Evolutionary conservation across 2,888 invertebrate species (phyloP), one percentile per base, ranked within the genome.

Genomic region (Melieria omissa): DNA sequence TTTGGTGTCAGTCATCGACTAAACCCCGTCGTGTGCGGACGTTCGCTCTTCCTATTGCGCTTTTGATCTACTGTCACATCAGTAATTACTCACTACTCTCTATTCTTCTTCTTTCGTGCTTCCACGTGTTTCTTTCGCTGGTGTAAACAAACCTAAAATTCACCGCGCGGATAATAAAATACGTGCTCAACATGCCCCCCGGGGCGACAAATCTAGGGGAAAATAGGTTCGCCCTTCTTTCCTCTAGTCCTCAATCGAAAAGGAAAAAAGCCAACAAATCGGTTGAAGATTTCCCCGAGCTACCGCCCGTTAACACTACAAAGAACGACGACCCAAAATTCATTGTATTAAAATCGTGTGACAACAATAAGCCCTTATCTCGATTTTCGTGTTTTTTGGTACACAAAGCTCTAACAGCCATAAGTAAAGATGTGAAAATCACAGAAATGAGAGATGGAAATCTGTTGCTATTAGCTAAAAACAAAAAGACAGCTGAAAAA

Each of bases 121-220:
- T 29, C 29, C 29, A 29, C 29, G 29, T 29, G 29, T 29, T 29
- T 29, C 29, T 2, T 29, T 29, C 29, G 29, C 29, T 29, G 29
- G 29, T 29, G 29, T 29, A 29, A 29, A 29, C 29, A 29, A 29
- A 3, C 29, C 29, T 29, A 29, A 29, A 29, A 29, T 44, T 12
- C 45, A 44, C 60, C 16, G n/a, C 41, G 60, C 14, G 60, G 45
- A 8, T 60, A 16, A 44, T 8, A 60, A 58, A 5, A 4, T 58
- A 58, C n/a, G 14, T 14, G 60, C 45, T 42, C 60, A 60, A 60
- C 60, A 60, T 42, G 60, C 60, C 60, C 60, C 60, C 60, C n/a
- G 60, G 60, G 60, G 60, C 60, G 10, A 58, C 29, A 6, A 58
- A 58, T n/a, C 60, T 60, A 60, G 60, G 60, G 60, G 60, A 60